Evolutionary conservation across 2,888 invertebrate species (phyloP).

Genomic region (Leucozona laternaria): DNA sequence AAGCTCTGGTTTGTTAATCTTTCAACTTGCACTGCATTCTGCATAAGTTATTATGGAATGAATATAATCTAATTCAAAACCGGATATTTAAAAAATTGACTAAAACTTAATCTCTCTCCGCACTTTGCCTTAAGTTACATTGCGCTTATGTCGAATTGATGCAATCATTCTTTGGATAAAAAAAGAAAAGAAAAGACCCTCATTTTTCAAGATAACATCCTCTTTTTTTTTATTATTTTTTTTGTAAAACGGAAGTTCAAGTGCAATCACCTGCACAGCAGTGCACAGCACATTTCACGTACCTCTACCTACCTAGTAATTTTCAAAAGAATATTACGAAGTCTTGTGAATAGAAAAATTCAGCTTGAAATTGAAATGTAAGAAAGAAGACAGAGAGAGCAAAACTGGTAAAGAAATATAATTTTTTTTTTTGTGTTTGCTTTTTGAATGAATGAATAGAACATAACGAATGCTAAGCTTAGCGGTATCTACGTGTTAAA

Average conservation of each 20-base stretch:
- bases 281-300: conserved; percentile 66
- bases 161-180: conserved; percentile 54
- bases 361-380: conserved; percentile 19
- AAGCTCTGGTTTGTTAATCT: too few relatives aligned
- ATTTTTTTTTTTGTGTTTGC: neutral
- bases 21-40: neutral
- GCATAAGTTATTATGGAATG: neutral
- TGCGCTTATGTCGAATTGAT: conserved; percentile 52
- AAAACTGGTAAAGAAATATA: neutral
- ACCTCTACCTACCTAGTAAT: too few relatives aligned
- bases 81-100: conserved; percentile 18
- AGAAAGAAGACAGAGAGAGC: conserved; percentile 2
- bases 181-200: conserved; percentile 29
- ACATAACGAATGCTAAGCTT: conserved; percentile 60
- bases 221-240: conserved; percentile 2
- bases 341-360: conserved; percentile 27
- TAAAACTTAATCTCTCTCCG: neutral
- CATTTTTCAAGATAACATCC: conserved; percentile 56
- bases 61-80: conserved; percentile 1
- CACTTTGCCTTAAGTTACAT: conserved; percentile 15
- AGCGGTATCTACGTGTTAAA: conserved; percentile 55
- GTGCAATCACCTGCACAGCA: conserved; percentile 69
- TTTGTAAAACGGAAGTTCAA: conserved; percentile 49
- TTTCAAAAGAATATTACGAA: conserved; percentile 64
- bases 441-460: conserved; percentile 52